These are phyloP conservation scores for Onthophagus taurus DNA, from an alignment of 1,140 invertebrate genomes.

Conservation along the genomic window DNA sequence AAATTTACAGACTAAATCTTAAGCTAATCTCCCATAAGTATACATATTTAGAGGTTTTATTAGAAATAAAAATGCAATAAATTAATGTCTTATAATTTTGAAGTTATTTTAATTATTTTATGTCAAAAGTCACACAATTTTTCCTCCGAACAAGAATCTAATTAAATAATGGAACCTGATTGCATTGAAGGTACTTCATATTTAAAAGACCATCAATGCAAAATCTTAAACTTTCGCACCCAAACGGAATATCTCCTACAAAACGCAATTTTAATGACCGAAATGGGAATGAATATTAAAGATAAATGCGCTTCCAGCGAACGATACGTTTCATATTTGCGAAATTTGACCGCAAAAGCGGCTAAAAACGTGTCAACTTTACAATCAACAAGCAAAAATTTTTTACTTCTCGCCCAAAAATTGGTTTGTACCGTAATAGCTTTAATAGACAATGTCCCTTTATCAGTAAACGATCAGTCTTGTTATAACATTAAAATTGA, in stretches of 20 bases:
- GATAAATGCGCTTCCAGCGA: constrained; percentile 29
- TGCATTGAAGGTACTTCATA: too few relatives aligned
- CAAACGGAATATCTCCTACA: constrained; percentile 28
- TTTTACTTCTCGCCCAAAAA: constrained; percentile 29
- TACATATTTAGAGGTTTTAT: too few relatives aligned
- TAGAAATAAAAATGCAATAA: too few relatives aligned
- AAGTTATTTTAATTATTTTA: too few relatives aligned
- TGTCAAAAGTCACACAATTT: too few relatives aligned
- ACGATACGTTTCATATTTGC: constrained; percentile 34
- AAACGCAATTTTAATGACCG: constrained; percentile 33
- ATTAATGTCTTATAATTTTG: too few relatives aligned
- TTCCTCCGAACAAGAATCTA: too few relatives aligned
- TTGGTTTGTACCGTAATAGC: constrained; percentile 17
- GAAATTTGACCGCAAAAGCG: constrained; percentile 25
- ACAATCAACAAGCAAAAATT: constrained; percentile 24
- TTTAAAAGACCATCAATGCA: too few relatives aligned
- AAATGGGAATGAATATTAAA: constrained; percentile 35
- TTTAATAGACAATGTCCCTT: neutral
- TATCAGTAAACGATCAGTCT: constrained; percentile 2
- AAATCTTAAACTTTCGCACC: constrained; percentile 8
- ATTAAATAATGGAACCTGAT: too few relatives aligned
- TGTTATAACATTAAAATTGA: constrained; percentile 19
- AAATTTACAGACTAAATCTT: too few relatives aligned
- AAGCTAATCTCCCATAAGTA: too few relatives aligned
- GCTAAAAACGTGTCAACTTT: constrained; percentile 25